Percentiles rank a stretch among this genome's conserved stretches.
These are phyloP conservation scores for Opisthograptis luteolata DNA, from an alignment of 2,888 invertebrate genomes.

Conservation along the genomic window DNA sequence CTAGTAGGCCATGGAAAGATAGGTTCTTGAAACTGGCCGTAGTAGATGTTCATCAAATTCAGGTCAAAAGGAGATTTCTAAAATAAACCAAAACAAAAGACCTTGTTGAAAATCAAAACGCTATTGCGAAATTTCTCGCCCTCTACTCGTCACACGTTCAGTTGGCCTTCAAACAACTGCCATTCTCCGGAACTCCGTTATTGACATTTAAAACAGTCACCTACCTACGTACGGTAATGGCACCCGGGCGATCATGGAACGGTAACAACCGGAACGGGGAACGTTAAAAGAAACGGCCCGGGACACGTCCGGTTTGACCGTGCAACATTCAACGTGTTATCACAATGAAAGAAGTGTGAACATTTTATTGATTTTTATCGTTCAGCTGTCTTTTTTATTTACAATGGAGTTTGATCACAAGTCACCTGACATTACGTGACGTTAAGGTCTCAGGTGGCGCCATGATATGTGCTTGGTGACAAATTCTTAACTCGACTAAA, in stretches of 20 bases:
- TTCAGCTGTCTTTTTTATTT: too few relatives aligned
- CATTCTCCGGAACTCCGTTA: conserved; percentile 8
- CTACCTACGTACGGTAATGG: conserved; percentile 46
- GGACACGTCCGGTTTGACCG: conserved; percentile 40
- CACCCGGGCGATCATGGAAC: conserved; percentile 44
- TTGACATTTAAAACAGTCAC: conserved; percentile 16
- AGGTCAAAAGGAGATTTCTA: background rate
- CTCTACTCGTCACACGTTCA: background rate
- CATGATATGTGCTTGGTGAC: too few relatives aligned
- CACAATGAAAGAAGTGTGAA: conserved; percentile 30
- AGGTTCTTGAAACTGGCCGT: too few relatives aligned
- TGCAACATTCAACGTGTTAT: conserved; percentile 44
- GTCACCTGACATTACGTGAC: too few relatives aligned
- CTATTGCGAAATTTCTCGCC: background rate
- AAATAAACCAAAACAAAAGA: too few relatives aligned
- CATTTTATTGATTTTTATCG: conserved; percentile 28
- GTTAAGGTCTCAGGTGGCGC: too few relatives aligned
- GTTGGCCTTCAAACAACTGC: conserved; percentile 7
- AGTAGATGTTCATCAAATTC: too few relatives aligned
- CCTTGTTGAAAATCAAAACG: too few relatives aligned
- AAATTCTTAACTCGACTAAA: too few relatives aligned
- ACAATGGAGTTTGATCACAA: too few relatives aligned
- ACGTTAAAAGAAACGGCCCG: conserved; percentile 23
- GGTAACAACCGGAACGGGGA: conserved; percentile 37
- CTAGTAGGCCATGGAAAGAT: too few relatives aligned